Conservation (phyloP, 1,140 invertebrate species). For the Drosophila rhopaloa region DNA sequence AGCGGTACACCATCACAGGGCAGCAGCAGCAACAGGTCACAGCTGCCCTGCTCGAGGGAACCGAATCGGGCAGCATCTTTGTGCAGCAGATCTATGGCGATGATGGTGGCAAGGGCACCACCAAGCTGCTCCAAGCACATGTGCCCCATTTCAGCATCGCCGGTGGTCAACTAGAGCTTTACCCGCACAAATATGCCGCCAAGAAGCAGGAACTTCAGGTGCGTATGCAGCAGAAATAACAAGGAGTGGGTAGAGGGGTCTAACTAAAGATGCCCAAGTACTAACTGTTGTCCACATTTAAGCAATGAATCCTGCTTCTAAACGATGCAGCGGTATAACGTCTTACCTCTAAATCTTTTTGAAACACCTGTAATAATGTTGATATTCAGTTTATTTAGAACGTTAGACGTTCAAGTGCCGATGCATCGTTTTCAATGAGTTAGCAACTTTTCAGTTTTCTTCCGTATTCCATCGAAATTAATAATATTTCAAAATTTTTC, state of each 20-base stretch:
- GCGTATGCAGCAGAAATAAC: constrained; percentile 57
- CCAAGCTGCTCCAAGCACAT: constrained; percentile 78
- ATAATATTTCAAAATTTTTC: too few species aligned
- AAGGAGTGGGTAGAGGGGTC: neutral
- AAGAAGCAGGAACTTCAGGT: constrained; percentile 84
- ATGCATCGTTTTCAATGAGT: too few species aligned
- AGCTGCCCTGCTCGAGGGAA: constrained; percentile 53
- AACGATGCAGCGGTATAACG: neutral
- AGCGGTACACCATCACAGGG: constrained; percentile 54
- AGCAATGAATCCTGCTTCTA: neutral
- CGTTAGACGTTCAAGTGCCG: too few species aligned
- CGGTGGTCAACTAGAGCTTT: constrained; percentile 70
- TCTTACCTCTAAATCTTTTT: too few species aligned
- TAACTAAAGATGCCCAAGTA: too few species aligned
- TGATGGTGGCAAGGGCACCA: constrained; percentile 50
- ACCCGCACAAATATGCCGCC: constrained; percentile 79
- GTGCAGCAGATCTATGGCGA: constrained; percentile 79
- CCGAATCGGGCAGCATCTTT: constrained; percentile 74
- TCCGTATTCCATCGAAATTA: too few species aligned
- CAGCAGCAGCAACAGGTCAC: constrained; percentile 71
- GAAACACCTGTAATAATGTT: too few species aligned
- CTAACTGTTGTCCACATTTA: too few species aligned
- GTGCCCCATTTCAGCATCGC: constrained; percentile 79
- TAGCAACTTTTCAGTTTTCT: too few species aligned
- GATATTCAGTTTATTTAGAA: too few species aligned